Evolutionary conservation across 2,113 vertebrate species (phyloP).

Genomic region (Paradisaea rubra): DNA sequence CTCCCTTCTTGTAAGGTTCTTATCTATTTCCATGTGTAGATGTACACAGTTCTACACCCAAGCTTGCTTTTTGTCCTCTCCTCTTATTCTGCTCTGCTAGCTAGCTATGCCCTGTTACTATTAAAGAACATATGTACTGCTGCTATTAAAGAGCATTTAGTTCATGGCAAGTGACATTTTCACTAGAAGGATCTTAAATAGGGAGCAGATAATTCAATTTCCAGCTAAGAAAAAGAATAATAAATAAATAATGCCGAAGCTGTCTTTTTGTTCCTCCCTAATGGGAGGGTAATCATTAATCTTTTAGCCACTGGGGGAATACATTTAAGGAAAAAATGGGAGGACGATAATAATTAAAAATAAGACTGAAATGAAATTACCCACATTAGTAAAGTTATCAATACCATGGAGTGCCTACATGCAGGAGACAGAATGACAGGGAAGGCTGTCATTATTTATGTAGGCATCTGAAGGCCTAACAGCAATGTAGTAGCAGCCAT

Average conservation of each 20-base stretch:
- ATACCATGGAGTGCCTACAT: background rate
- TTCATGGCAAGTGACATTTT: slow-evolving; percentile 19
- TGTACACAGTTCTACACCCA: background rate
- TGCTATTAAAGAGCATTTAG: background rate
- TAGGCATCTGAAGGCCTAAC: background rate
- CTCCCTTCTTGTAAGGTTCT: background rate
- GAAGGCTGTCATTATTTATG: background rate
- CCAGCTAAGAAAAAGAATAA: slow-evolving; percentile 41
- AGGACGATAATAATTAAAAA: background rate
- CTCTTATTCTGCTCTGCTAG: background rate
- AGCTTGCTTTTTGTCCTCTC: background rate
- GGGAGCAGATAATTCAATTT: slow-evolving; percentile 22
- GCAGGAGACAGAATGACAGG: background rate
- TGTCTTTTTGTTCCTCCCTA: background rate
- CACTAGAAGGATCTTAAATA: background rate
- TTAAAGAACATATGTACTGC: background rate
- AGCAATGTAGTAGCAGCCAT: background rate
- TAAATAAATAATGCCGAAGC: slow-evolving; percentile 32
- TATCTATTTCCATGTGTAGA: background rate
- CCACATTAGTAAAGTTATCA: background rate
- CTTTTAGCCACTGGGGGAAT: background rate
- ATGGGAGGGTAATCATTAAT: background rate
- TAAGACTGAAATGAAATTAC: background rate
- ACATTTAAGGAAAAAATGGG: background rate
- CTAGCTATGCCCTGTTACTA: background rate